Base-by-base conservation (phyloP, 2,113 vertebrate genomes). In the Peucedramus taeniatus region DNA sequence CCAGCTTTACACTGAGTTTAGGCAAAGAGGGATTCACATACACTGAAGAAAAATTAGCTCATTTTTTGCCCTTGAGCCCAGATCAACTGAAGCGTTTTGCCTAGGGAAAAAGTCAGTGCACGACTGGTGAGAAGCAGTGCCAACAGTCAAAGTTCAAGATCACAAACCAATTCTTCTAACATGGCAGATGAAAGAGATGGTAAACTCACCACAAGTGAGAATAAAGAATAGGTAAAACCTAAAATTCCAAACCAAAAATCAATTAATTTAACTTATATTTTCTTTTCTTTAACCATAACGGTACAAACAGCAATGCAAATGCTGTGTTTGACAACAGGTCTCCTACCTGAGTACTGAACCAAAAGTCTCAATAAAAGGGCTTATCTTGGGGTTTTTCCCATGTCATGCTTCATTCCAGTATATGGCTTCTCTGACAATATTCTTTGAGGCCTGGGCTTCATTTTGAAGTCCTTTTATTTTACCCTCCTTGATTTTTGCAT, bases 1-100 rank as follows among this genome's bases (percentile, higher is more conserved):
- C 44, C n/a, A 89, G 44, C 45, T 89, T 87, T 93, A 79, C 61
- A 65, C 31, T 71, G 69, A 93, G 40, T 39, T 87, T 96, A 95
- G 49, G 42, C 23, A 82, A 91, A 21, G 18, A 44, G 42, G 28
- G 83, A 75, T 72, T 90, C 70, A 82, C 37, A 47, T 35, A 59
- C n/a, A 44, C 26, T 47, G n/a, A 89, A 76, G 77, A 85, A 93
- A 94, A 87, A 84, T 33, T 53, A 65, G 49, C 28, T 78, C 18
- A 2, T 23, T 89, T 82, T 94, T 95, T 87, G 40, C n/a, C 56
- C 45, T 81, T 87, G 44, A 91, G 57, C 23, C 20, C 20, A 3
- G 28, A 72, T 40, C 47, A 71, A 6, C 15, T 23, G 19, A 44
- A 20, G 21, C 0, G 0, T 87, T 95, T 81, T 79, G 24, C 49